Conservation (phyloP, 37 sponge, comb jelly and placozoan genomes). For the Tethya wilhelma region DNA sequence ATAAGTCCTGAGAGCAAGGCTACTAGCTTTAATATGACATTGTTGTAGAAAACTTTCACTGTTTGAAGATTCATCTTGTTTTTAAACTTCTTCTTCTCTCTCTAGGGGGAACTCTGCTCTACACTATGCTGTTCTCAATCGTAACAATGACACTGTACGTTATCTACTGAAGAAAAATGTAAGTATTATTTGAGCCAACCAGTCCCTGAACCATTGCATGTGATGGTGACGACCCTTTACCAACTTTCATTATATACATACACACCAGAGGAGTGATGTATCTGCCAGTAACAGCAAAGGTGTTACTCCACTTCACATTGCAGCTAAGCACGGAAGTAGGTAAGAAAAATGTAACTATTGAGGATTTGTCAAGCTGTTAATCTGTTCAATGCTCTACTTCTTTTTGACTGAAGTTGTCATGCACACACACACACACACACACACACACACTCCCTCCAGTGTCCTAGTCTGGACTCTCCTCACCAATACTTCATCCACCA, state of each 20-base stretch:
- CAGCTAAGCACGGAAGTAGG: slow-evolving; percentile 53
- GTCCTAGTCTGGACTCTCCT: too few relatives aligned
- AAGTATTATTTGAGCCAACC: neutral
- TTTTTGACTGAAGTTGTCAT: too few relatives aligned
- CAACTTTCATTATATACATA: neutral
- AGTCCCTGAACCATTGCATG: neutral
- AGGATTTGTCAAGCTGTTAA: neutral
- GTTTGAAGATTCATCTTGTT: neutral
- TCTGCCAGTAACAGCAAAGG: slow-evolving; percentile 36
- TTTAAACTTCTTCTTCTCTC: neutral
- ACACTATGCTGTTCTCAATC: slow-evolving; percentile 55
- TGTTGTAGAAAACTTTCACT: neutral
- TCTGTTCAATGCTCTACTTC: neutral
- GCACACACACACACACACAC: too few relatives aligned
- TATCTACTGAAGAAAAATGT: slow-evolving; percentile 51
- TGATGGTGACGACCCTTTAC: neutral
- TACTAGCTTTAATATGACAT: too few relatives aligned
- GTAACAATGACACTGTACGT: slow-evolving; percentile 15
- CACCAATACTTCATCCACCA: too few relatives aligned
- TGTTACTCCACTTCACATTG: slow-evolving; percentile 49
- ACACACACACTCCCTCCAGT: too few relatives aligned
- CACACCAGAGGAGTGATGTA: too few relatives aligned
- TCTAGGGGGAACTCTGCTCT: slow-evolving; percentile 57
- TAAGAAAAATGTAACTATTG: slow-evolving; percentile 8
- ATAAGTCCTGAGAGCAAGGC: too few relatives aligned